These are phyloP conservation scores for Xerus inauris DNA, from an alignment of 2,113 vertebrate genomes.

Conservation along the genomic window DNA sequence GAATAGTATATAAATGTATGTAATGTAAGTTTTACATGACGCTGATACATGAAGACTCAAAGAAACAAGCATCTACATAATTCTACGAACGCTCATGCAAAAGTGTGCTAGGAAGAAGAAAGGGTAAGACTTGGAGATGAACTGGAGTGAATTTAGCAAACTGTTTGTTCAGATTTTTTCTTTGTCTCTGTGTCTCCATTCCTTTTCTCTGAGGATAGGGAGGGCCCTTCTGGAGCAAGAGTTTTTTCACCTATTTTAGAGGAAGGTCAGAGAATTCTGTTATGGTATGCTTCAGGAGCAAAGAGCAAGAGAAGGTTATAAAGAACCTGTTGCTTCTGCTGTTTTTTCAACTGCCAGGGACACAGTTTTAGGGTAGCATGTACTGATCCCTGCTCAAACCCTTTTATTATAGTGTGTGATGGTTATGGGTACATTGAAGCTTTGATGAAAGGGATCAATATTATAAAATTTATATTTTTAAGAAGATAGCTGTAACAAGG, in stretches of 20 bases:
- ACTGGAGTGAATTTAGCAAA: background rate
- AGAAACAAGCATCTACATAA: background rate
- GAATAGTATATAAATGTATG: background rate
- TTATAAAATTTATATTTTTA: background rate
- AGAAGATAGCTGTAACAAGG: background rate
- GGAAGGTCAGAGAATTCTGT: background rate
- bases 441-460: background rate
- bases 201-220: background rate
- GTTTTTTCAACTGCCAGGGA: background rate
- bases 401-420: background rate
- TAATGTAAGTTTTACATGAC: background rate
- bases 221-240: background rate
- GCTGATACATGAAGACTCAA: background rate
- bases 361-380: background rate
- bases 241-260: background rate
- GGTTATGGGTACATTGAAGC: background rate
- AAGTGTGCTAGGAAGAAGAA: background rate
- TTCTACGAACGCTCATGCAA: background rate
- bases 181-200: background rate
- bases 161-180: background rate
- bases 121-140: background rate
- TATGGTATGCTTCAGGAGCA: too few relatives aligned
- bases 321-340: background rate
- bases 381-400: background rate
- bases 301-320: background rate